Evolutionary conservation across 2,113 vertebrate genomes (phyloP).

Genomic region (Oncorhynchus kisutch): DNA sequence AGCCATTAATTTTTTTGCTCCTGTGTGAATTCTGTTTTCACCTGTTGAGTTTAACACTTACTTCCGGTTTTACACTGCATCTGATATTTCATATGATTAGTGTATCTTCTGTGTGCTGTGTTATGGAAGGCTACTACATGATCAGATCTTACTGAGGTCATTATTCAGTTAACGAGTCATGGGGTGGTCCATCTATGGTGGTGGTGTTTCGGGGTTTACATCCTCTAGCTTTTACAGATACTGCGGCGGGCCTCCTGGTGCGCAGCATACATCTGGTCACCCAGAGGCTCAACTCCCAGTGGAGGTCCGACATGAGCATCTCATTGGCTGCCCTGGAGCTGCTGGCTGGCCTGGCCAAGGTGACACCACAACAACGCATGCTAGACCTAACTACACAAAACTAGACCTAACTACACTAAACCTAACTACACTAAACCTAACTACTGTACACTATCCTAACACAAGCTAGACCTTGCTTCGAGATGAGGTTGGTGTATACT

Average conservation of each 20-base stretch:
- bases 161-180: too few relatives aligned
- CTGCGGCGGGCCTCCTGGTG: constrained; percentile 90
- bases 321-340: constrained; percentile 93
- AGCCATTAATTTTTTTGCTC: background rate
- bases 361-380: constrained; percentile 44
- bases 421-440: too few relatives aligned
- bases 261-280: constrained; percentile 96
- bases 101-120: background rate
- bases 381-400: background rate
- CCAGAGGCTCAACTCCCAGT: constrained; percentile 91
- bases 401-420: background rate
- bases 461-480: too few relatives aligned
- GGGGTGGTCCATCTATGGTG: constrained; percentile 62
- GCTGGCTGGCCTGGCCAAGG: constrained; percentile 93
- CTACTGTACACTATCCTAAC: background rate
- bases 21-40: background rate
- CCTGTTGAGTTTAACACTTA: background rate
- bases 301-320: constrained; percentile 95
- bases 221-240: constrained; percentile 98
- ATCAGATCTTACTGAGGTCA: background rate
- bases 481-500: too few relatives aligned
- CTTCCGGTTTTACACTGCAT: background rate
- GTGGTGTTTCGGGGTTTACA: constrained; percentile 86
- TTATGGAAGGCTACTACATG: background rate
- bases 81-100: background rate